Conservation (phyloP, 2,888 invertebrate genomes). For the Gymnocheta viridis region DNA sequence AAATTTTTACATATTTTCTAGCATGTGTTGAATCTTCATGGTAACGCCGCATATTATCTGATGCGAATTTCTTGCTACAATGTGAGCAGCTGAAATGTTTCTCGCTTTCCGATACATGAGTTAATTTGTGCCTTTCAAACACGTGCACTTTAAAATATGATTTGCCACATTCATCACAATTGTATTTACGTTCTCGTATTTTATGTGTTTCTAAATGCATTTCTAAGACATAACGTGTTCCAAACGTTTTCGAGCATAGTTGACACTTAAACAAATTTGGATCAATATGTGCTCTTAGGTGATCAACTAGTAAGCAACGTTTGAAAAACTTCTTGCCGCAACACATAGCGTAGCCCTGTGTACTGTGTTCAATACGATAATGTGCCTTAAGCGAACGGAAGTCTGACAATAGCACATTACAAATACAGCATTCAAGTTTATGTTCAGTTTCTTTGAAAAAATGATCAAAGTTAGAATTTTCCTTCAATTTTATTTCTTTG, state of each 20-base stretch:
- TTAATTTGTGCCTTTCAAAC: constrained; percentile 76
- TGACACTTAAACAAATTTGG: constrained; percentile 79
- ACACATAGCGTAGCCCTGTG: constrained; percentile 77
- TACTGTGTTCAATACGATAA: constrained; percentile 68
- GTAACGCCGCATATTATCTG: constrained; percentile 22
- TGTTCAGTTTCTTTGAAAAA: constrained; percentile 37
- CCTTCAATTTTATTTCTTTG: not conserved
- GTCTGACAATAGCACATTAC: constrained; percentile 36
- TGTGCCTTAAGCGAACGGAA: constrained; percentile 60
- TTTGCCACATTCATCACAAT: constrained; percentile 79
- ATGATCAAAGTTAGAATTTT: not conserved
- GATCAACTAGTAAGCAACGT: constrained; percentile 78
- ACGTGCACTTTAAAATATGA: constrained; percentile 75
- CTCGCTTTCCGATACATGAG: constrained; percentile 78
- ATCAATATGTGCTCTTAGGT: constrained; percentile 78
- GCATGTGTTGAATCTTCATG: constrained; percentile 74
- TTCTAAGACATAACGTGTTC: constrained; percentile 76
- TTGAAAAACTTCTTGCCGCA: constrained; percentile 79
- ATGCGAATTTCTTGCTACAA: constrained; percentile 72
- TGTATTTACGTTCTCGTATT: constrained; percentile 73
- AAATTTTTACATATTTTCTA: constrained; percentile 78
- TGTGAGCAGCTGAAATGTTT: constrained; percentile 75
- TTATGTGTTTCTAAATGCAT: constrained; percentile 76
- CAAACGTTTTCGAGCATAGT: constrained; percentile 76
- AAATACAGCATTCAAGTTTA: constrained; percentile 60